A percentile compares a stretch with the other conserved stretches of the same genome.
phyloP scores from a whole-genome alignment of 1,140 invertebrate species.

The Drosophila sulfurigaster region DNA sequence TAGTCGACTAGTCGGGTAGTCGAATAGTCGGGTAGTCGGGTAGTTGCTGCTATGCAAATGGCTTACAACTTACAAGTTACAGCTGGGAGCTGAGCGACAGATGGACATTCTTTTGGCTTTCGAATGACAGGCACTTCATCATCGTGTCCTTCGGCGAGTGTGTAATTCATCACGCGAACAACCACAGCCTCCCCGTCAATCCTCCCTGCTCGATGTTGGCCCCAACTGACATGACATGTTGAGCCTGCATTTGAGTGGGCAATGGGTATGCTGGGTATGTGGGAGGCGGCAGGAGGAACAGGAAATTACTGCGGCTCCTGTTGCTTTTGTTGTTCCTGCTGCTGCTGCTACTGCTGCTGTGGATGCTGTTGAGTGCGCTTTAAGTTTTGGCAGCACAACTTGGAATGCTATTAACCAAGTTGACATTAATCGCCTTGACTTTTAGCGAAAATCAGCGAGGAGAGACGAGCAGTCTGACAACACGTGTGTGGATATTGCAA shows the following conservation, averaged over 20 bases:
- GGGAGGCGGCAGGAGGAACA: neutral
- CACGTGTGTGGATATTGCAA: conserved; percentile 43
- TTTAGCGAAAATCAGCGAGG: conserved; percentile 23
- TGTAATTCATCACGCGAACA: conserved; percentile 83
- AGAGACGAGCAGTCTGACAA: neutral
- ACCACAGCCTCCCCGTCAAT: conserved; percentile 57
- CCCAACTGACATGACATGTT: conserved; percentile 73
- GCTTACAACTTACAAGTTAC: conserved; percentile 55
- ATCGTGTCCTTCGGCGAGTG: conserved; percentile 82
- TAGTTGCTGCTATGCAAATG: conserved; percentile 67
- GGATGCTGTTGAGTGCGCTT: conserved; percentile 43
- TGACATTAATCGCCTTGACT: conserved; percentile 82
- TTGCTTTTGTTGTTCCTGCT: conserved; percentile 17
- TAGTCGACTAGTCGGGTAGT: neutral
- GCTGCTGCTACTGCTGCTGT: neutral
- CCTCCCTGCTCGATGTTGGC: neutral
- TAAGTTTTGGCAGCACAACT: conserved; percentile 64
- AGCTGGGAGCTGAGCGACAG: conserved; percentile 49
- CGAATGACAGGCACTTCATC: conserved; percentile 82
- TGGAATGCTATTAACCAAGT: conserved; percentile 82
- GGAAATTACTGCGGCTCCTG: conserved; percentile 58
- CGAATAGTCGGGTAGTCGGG: too few species aligned
- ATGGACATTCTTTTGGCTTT: conserved; percentile 80
- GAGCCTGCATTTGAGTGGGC: conserved; percentile 69
- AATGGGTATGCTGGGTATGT: neutral